A percentile compares a stretch with the other conserved stretches of the same genome.
Conservation (phyloP, 1,140 invertebrate genomes). For the fruit fly (Drosophila melanogaster) region Release_6_plus_ISO1_MT NT_033777.3:18347001-18347500, state of each 20-base stretch:
- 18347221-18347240: constrained; percentile 73
- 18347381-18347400: constrained; percentile 61
- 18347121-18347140: constrained; percentile 1
- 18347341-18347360: not conserved
- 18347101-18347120: constrained; percentile 62
- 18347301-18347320: constrained; percentile 45
- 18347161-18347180: not conserved
- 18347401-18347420: constrained; percentile 48
- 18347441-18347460: constrained; percentile 11
- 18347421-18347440: constrained; percentile 36
- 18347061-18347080: constrained; percentile 71
- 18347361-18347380: constrained; percentile 38
- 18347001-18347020: constrained; percentile 80
- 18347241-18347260: constrained; percentile 43
- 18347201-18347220: constrained; percentile 70
- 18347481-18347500: constrained; percentile 78
- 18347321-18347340: constrained; percentile 15
- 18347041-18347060: constrained; percentile 26
- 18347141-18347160: not conserved
- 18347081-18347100: constrained; percentile 29
- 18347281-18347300: constrained; percentile 47
- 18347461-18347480: constrained; percentile 19
- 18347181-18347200: constrained; percentile 21
- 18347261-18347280: constrained; percentile 72
- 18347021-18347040: constrained; percentile 73